Conservation (phyloP, 1,140 invertebrate genomes). For the Ceratina calcarata region DNA sequence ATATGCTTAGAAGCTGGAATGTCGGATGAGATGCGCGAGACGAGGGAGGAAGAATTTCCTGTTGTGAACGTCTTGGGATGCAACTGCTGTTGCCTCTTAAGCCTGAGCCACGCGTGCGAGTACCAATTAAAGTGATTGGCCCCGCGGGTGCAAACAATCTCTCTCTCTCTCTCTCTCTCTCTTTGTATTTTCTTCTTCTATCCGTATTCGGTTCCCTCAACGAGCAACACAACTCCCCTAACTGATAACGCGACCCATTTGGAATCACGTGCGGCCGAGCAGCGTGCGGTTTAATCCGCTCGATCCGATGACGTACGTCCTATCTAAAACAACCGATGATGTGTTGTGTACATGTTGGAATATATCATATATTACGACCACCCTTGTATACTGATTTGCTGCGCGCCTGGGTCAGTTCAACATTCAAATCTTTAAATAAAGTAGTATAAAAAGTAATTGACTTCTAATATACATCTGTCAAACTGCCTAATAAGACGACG, state of each 20-base stretch:
- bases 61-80: slow-evolving; percentile 78
- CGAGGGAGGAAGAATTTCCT: slow-evolving; percentile 76
- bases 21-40: slow-evolving; percentile 39
- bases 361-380: no score
- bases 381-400: no score
- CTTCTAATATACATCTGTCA: no score
- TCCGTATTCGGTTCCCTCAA: not conserved
- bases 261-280: not conserved
- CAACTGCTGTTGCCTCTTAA: slow-evolving; percentile 72
- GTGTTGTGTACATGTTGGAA: not conserved
- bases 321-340: not conserved
- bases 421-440: no score
- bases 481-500: no score
- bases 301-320: not conserved
- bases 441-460: no score
- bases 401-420: no score
- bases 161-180: slow-evolving; percentile 13
- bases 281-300: not conserved
- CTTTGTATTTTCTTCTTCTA: slow-evolving; percentile 14
- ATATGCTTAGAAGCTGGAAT: slow-evolving; percentile 52
- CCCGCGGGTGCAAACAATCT: slow-evolving; percentile 30
- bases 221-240: not conserved
- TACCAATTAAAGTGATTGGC: slow-evolving; percentile 64
- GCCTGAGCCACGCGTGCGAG: slow-evolving; percentile 61
- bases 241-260: slow-evolving; percentile 22